phyloP scores from a whole-genome alignment of 2,113 vertebrate genomes.

The Andinoacara biseriatus region DNA sequence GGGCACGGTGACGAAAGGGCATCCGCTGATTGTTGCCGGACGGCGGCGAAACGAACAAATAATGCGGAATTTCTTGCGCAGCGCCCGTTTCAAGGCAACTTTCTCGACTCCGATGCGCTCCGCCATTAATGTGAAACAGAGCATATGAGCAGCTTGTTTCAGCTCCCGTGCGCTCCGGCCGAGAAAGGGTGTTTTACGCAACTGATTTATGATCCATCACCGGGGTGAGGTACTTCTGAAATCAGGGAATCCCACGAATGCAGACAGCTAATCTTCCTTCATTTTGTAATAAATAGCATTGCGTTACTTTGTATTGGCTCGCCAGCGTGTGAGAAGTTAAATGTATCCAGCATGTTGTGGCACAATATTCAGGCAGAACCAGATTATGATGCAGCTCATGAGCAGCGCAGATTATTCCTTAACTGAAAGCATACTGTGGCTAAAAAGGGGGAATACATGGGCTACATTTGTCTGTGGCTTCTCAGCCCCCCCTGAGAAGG shows the following conservation, averaged over 20 bases:
- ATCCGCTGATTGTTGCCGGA: background rate
- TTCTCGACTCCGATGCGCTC: conserved; percentile 4
- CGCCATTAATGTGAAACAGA: conserved; percentile 42
- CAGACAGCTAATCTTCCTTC: background rate
- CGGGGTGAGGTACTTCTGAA: conserved; percentile 68
- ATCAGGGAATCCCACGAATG: conserved; percentile 37
- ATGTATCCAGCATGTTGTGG: background rate
- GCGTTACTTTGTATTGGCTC: background rate
- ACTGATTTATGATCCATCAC: conserved; percentile 48
- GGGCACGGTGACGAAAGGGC: background rate
- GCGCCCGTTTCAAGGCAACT: conserved; percentile 16
- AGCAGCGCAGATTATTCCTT: conserved; percentile 30
- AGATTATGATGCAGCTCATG: conserved; percentile 6
- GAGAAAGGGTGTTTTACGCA: conserved; percentile 59
- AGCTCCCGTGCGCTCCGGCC: background rate
- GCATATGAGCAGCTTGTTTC: conserved; percentile 6
- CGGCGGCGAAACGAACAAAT: background rate
- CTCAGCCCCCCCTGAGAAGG: background rate
- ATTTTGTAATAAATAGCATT: background rate
- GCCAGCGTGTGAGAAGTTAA: background rate
- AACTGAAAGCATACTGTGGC: conserved; percentile 7
- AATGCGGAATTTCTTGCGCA: conserved; percentile 42
- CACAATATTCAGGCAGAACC: background rate
- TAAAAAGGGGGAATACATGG: conserved; percentile 44
- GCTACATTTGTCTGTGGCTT: conserved; percentile 16